A percentile compares a stretch with the other conserved stretches of the same genome.
Evolutionary conservation across 2,797 vertebrate species (phyloP).

Genomic region (Pempheris klunzingeri): DNA sequence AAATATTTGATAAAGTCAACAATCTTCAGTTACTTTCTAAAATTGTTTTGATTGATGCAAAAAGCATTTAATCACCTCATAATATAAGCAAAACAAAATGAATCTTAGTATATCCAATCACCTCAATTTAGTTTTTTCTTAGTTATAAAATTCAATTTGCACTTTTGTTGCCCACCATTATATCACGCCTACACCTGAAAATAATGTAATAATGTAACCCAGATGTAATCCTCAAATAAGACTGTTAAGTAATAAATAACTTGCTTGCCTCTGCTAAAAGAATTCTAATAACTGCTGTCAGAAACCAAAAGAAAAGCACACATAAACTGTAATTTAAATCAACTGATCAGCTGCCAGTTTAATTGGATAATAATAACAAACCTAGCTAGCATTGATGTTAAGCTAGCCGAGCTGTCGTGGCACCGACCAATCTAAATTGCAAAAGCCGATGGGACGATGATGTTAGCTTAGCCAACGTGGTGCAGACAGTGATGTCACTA

Average conservation of each 20-base stretch:
- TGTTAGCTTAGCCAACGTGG: background rate
- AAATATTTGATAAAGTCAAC: background rate
- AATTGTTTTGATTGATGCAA: background rate
- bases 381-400: background rate
- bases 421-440: background rate
- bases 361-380: background rate
- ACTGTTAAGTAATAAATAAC: too few species aligned
- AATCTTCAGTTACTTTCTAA: too few species aligned
- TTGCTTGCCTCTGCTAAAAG: background rate
- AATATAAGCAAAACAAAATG: too few species aligned
- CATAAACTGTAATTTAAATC: background rate
- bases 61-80: too few species aligned
- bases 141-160: too few species aligned
- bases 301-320: background rate
- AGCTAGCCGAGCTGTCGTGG: background rate
- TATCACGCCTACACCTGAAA: background rate
- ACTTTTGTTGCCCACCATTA: too few species aligned
- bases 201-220: too few species aligned
- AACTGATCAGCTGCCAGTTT: constrained; percentile 11
- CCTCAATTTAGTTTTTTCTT: too few species aligned
- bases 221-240: too few species aligned
- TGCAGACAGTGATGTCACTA: background rate
- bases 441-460: background rate
- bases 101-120: too few species aligned
- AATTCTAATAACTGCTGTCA: background rate